Evolutionary conservation across 2,888 invertebrate genomes (phyloP).

Genomic region (Galerucella pusilla): DNA sequence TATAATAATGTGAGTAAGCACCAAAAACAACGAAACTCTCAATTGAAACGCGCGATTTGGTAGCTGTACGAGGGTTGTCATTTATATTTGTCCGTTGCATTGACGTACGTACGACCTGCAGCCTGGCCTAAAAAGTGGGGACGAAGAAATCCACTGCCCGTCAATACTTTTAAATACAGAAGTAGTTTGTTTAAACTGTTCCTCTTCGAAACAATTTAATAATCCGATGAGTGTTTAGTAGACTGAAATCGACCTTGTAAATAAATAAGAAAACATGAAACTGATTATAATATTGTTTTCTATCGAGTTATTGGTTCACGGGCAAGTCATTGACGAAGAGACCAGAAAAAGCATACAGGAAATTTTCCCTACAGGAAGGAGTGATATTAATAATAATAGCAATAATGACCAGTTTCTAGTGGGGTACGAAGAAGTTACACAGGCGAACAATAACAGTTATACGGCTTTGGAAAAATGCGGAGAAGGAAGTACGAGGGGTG

Average conservation of each 20-base stretch:
- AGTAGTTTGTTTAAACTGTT: constrained; percentile 16
- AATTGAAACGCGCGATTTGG: too few relatives aligned
- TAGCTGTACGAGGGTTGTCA: too few relatives aligned
- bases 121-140: constrained; percentile 21
- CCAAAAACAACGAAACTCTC: too few relatives aligned
- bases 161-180: constrained; percentile 16
- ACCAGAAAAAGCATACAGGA: constrained; percentile 11
- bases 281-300: neutral
- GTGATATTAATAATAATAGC: constrained; percentile 3
- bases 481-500: constrained; percentile 64
- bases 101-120: neutral
- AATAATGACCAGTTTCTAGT: neutral
- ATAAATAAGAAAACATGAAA: constrained; percentile 12
- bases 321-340: constrained; percentile 24
- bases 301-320: constrained; percentile 1
- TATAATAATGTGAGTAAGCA: too few relatives aligned
- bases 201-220: neutral
- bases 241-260: constrained; percentile 14
- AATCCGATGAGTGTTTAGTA: neutral
- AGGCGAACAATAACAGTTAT: constrained; percentile 38
- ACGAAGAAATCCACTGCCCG: neutral
- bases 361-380: constrained; percentile 12
- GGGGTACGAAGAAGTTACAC: constrained; percentile 50
- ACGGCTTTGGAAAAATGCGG: constrained; percentile 58
- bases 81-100: too few relatives aligned